phyloP scores from a whole-genome alignment of 2,113 vertebrate species.

The Danionella cerebrum region DNA sequence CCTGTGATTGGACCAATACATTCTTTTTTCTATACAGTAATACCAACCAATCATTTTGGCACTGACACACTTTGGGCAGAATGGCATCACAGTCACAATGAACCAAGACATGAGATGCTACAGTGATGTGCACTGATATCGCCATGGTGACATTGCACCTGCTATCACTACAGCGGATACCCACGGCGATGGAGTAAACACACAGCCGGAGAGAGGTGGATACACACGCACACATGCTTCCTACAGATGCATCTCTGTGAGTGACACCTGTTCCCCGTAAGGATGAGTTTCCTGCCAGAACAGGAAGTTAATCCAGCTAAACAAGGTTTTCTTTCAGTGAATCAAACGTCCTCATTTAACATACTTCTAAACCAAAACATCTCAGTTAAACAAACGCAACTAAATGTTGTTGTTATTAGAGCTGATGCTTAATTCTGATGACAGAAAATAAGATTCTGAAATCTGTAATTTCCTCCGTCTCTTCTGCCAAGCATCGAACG shows the following conservation, averaged over 20 bases:
- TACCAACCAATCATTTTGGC: neutral
- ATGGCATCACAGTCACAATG: conserved; percentile 20
- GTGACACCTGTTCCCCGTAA: conserved; percentile 37
- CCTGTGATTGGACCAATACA: neutral
- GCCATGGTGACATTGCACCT: conserved; percentile 15
- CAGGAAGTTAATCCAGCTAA: conserved; percentile 34
- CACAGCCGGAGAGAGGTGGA: conserved; percentile 6
- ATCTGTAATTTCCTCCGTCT: conserved; percentile 30
- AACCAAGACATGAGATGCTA: conserved; percentile 1
- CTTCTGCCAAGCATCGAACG: conserved; percentile 27
- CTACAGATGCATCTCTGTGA: conserved; percentile 39
- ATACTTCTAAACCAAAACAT: neutral
- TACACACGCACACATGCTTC: conserved; percentile 14
- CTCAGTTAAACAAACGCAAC: too few species aligned
- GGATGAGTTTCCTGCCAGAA: conserved; percentile 28
- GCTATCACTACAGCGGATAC: conserved; percentile 4
- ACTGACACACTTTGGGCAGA: neutral
- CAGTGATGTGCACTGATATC: conserved; percentile 4
- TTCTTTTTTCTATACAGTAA: neutral
- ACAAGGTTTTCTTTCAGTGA: neutral
- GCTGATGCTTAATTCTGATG: neutral
- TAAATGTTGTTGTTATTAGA: neutral
- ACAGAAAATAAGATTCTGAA: neutral
- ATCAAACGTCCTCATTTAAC: neutral
- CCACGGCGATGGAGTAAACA: conserved; percentile 16